Conservation (phyloP, 1,140 invertebrate genomes). For the Micrasema longulum region DNA sequence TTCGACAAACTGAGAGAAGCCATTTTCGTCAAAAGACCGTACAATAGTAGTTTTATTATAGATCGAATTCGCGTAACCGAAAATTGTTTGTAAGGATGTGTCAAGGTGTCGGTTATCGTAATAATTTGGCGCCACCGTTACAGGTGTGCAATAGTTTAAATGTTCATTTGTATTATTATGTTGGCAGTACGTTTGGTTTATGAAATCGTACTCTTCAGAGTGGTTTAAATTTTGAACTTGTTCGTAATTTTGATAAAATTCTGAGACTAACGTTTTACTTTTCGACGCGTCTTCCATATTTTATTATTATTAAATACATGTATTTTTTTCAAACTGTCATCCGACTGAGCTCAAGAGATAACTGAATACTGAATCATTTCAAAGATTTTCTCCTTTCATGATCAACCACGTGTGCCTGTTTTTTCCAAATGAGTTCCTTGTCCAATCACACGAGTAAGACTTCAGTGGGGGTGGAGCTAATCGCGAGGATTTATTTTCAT, state of each 20-base stretch:
- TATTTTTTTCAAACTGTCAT: not conserved
- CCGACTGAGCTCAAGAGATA: conserved; percentile 3
- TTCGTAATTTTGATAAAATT: not conserved
- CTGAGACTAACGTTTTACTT: conserved; percentile 22
- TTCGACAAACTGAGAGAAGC: not conserved
- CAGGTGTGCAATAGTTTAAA: conserved; percentile 7
- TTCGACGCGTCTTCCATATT: conserved; percentile 29
- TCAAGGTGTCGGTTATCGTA: conserved; percentile 36
- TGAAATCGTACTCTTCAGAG: conserved; percentile 30
- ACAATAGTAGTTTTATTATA: conserved; percentile 43
- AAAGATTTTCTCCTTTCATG: not conserved
- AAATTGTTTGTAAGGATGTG: conserved; percentile 42
- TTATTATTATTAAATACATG: not conserved
- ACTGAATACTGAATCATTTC: conserved; percentile 16
- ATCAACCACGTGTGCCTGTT: conserved; percentile 15
- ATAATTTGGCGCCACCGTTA: conserved; percentile 3
- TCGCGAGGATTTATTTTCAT: conserved; percentile 9
- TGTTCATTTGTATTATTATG: conserved; percentile 23
- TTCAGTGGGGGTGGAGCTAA: conserved; percentile 41
- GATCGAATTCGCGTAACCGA: conserved; percentile 44
- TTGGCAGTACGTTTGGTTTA: conserved; percentile 33
- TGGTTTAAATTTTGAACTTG: conserved; percentile 5
- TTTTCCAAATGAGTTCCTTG: not conserved
- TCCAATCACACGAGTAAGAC: conserved; percentile 38
- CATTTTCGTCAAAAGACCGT: conserved; percentile 17